phyloP scores from a whole-genome alignment of 1,140 invertebrate genomes.

The Sitodiplosis mosellana region DNA sequence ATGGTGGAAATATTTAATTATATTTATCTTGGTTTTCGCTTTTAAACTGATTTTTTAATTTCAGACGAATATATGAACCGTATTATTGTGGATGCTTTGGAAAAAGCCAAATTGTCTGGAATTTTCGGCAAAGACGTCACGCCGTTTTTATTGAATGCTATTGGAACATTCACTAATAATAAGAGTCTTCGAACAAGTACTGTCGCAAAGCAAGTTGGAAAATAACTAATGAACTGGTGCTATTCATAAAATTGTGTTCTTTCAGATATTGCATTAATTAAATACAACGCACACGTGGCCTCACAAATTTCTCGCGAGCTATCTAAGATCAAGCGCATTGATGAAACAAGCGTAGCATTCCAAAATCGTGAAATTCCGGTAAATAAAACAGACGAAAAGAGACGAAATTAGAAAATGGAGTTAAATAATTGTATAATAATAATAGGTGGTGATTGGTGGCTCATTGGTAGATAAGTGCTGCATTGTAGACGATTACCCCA shows the following conservation, averaged over 20 bases:
- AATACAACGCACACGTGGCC: constrained; percentile 79
- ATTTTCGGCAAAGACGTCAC: constrained; percentile 78
- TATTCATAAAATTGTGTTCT: constrained; percentile 1
- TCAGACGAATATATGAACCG: constrained; percentile 34
- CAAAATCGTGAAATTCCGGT: constrained; percentile 3
- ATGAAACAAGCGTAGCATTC: background rate
- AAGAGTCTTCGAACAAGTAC: constrained; percentile 64
- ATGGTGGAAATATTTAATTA: constrained; percentile 22
- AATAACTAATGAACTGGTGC: background rate
- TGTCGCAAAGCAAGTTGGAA: background rate
- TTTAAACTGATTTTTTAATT: background rate
- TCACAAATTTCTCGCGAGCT: constrained; percentile 61
- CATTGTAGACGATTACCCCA: constrained; percentile 35
- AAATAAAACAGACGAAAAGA: constrained; percentile 3
- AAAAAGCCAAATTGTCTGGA: constrained; percentile 36
- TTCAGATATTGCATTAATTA: constrained; percentile 71
- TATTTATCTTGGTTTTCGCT: background rate
- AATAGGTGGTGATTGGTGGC: constrained; percentile 55
- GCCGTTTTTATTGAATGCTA: constrained; percentile 66
- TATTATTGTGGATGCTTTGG: constrained; percentile 55
- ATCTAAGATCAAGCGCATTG: background rate
- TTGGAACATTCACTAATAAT: constrained; percentile 60
- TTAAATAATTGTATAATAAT: background rate
- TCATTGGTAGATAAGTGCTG: constrained; percentile 58
- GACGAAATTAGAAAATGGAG: constrained; percentile 4